Evolutionary conservation across 2,113 vertebrate species (phyloP), one percentile per base, ranked within the genome.

Genomic region (Gymnarchus niloticus): DNA sequence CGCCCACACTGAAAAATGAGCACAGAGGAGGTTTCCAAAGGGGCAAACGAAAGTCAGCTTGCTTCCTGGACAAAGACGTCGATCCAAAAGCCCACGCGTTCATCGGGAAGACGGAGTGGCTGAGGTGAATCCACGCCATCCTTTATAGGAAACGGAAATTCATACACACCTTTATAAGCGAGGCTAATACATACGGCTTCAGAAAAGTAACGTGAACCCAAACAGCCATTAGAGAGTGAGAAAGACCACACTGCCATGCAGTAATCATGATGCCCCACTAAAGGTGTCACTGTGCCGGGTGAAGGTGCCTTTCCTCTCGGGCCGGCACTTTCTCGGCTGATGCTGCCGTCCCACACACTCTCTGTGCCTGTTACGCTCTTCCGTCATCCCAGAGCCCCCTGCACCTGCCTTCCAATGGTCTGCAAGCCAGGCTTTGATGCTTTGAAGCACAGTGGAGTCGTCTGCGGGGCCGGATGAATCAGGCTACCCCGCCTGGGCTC

Each of bases 31-130:
- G 48, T 54, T 82, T 54, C 80, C 25, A 54, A 7, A 46, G 46
- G 80, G 44, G 51, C 80, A 56, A 82, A 82, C 48, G 37, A 82
- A 82, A 82, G 49, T 82, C 80, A 82, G 51, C 80, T 33, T n/a
- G 14, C 25, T 54, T 82, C 25, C 49, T 28, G 7, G 25, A 82
- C 0, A 51, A 82, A 17, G 1, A 10, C 14, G 23, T 51, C 14
- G 5, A n/a, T 82, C 51, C 12, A 23, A 37, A 82, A 49, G n/a
- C 80, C 80, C 28, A 41, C 80, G n/a, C 28, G 10, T 51, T 25
- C 49, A 4, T 19, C 48, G 25, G 49, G 4, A 56, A 37, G 25
- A 33, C 28, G 0, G 28, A 4, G 80, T 9, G 9, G 9, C n/a
- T n/a, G 33, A 82, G 48, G 44, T 49, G 44, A 81, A 81, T 49